Conservation (phyloP, 2,888 invertebrate species). For the Uropetala carovei region DNA sequence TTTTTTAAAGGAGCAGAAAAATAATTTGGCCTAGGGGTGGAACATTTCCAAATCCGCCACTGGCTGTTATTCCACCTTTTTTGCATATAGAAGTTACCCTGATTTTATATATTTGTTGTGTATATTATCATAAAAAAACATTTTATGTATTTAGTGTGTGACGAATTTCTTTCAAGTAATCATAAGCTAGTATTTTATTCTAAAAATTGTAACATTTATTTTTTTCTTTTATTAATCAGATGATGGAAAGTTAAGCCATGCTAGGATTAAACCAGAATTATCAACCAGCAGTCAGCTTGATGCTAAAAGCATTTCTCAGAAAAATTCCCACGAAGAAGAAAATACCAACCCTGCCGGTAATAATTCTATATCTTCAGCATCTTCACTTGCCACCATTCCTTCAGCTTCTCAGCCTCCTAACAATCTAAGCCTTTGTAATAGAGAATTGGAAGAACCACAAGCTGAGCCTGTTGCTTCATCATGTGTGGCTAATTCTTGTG, state of each 20-base stretch:
- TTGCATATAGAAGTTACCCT: too few relatives aligned
- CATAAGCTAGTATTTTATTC: too few relatives aligned
- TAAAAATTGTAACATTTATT: too few relatives aligned
- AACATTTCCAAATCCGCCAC: too few relatives aligned
- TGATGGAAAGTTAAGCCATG: not conserved
- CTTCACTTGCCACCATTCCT: not conserved
- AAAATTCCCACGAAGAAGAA: slow-evolving; percentile 34
- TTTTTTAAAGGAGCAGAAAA: too few relatives aligned
- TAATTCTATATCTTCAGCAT: not conserved
- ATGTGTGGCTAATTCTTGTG: not conserved
- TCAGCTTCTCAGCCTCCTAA: not conserved
- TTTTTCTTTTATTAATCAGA: slow-evolving; percentile 16
- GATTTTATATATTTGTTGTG: not conserved
- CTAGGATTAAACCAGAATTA: slow-evolving; percentile 6
- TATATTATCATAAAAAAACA: not conserved
- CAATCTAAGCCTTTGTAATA: not conserved
- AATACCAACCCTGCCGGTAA: not conserved
- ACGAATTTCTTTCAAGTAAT: too few relatives aligned
- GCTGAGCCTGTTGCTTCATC: not conserved
- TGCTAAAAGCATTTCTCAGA: not conserved
- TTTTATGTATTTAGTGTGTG: not conserved
- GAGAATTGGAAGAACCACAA: not conserved
- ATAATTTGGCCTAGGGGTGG: too few relatives aligned
- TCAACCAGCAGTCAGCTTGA: not conserved
- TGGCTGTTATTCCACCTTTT: too few relatives aligned